These are phyloP conservation scores for Chaetura pelagica DNA, from an alignment of 2,113 vertebrate genomes.

Conservation along the genomic window DNA sequence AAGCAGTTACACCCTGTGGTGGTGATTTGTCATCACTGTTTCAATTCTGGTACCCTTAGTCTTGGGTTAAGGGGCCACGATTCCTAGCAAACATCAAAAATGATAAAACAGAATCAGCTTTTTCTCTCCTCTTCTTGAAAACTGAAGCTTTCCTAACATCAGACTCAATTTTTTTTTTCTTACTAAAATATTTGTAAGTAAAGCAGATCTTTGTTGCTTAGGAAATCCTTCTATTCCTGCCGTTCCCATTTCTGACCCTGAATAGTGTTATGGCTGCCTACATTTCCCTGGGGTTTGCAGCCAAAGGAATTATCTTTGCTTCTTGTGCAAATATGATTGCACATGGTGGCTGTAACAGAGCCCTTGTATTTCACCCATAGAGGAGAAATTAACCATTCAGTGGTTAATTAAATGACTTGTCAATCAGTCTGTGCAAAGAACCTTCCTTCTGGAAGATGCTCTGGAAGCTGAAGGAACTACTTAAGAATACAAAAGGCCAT, in stretches of 20 bases:
- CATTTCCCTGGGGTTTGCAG: neutral
- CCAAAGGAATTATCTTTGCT: constrained; percentile 12
- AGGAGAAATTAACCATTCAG: neutral
- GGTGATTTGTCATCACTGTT: neutral
- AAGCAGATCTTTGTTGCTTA: constrained; percentile 47
- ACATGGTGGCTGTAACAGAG: neutral
- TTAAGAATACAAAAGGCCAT: neutral
- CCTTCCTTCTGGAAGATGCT: neutral
- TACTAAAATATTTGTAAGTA: constrained; percentile 26
- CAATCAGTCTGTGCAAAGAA: neutral
- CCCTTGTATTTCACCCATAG: neutral
- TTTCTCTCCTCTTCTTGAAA: neutral
- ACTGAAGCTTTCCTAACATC: neutral
- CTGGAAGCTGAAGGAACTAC: neutral
- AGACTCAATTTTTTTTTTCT: neutral
- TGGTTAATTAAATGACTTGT: neutral
- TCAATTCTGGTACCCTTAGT: neutral
- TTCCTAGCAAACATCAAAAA: neutral
- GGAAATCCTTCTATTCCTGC: constrained; percentile 58
- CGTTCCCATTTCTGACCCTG: neutral
- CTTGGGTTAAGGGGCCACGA: neutral
- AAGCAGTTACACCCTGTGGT: neutral
- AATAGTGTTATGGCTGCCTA: neutral
- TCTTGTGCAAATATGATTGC: neutral
- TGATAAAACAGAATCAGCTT: neutral